Percentiles rank a stretch among this genome's conserved stretches.
Conservation (phyloP, 2,888 invertebrate genomes). For the Tachina grossa region DNA sequence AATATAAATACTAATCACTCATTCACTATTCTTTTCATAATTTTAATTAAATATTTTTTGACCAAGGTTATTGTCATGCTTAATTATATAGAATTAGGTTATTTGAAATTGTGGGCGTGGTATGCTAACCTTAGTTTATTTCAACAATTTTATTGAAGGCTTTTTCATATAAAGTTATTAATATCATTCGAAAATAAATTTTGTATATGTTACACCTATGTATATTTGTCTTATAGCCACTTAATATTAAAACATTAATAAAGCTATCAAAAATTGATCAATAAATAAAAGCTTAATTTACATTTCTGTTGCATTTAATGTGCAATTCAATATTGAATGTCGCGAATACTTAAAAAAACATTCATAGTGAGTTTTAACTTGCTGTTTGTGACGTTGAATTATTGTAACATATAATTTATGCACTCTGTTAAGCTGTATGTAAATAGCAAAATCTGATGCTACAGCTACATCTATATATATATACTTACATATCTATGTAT, state of each 20-base stretch:
- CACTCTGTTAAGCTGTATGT: neutral
- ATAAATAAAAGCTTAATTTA: conserved; percentile 5
- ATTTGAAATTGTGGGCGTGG: conserved; percentile 29
- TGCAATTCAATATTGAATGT: neutral
- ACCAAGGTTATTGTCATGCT: neutral
- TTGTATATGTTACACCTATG: conserved; percentile 1
- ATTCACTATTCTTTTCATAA: no score
- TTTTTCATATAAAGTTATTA: conserved; percentile 1
- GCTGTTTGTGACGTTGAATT: neutral
- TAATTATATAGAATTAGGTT: neutral
- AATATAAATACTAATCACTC: no score
- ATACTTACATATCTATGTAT: neutral
- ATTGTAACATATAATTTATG: neutral
- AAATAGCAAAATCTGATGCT: no score
- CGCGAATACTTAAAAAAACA: neutral
- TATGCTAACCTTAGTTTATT: neutral
- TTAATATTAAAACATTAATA: conserved; percentile 17
- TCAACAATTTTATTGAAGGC: conserved; percentile 23
- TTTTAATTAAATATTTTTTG: no score
- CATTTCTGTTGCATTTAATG: neutral
- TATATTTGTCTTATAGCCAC: conserved; percentile 12
- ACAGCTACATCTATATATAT: neutral
- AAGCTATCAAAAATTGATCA: conserved; percentile 8
- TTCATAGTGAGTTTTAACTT: neutral
- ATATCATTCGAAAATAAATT: neutral